Percentiles rank a stretch among this genome's conserved stretches.
Evolutionary conservation across 2,113 vertebrate genomes (phyloP).

Genomic region (Lathamus discolor): DNA sequence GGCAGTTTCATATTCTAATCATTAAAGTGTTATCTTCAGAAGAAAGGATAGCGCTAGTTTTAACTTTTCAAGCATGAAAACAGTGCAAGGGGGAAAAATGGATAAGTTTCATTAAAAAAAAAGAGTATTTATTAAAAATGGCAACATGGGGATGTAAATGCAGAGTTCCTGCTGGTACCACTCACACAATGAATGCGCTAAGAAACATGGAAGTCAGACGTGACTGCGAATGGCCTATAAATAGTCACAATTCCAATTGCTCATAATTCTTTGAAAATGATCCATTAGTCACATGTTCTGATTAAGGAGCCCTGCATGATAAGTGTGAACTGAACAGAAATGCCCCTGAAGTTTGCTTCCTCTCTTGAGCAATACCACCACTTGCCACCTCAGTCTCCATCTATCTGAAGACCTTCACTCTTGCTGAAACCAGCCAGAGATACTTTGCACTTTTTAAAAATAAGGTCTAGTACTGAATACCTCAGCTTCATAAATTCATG

Average conservation of each 20-base stretch:
- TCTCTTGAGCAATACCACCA: background rate
- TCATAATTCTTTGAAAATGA: constrained; percentile 29
- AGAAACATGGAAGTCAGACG: background rate
- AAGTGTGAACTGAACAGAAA: constrained; percentile 14
- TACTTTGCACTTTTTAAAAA: background rate
- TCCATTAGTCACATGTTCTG: background rate
- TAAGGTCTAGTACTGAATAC: background rate
- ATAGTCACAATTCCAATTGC: constrained; percentile 5
- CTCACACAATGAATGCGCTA: background rate
- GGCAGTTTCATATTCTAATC: background rate
- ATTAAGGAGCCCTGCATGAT: background rate
- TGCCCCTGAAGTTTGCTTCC: background rate
- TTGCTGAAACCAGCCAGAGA: background rate
- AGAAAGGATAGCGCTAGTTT: background rate
- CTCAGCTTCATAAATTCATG: background rate
- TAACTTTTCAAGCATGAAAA: background rate
- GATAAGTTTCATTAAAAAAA: background rate
- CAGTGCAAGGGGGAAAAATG: background rate
- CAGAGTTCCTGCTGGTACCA: constrained; percentile 5
- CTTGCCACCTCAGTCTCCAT: background rate
- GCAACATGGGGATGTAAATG: background rate
- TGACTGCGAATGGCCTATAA: constrained; percentile 3
- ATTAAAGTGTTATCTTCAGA: background rate
- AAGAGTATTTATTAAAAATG: background rate
- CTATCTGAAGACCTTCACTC: background rate